A percentile compares a stretch with the other conserved stretches of the same genome.
Evolutionary conservation across 2,113 vertebrate species (phyloP).

Genomic region (Progne subis): DNA sequence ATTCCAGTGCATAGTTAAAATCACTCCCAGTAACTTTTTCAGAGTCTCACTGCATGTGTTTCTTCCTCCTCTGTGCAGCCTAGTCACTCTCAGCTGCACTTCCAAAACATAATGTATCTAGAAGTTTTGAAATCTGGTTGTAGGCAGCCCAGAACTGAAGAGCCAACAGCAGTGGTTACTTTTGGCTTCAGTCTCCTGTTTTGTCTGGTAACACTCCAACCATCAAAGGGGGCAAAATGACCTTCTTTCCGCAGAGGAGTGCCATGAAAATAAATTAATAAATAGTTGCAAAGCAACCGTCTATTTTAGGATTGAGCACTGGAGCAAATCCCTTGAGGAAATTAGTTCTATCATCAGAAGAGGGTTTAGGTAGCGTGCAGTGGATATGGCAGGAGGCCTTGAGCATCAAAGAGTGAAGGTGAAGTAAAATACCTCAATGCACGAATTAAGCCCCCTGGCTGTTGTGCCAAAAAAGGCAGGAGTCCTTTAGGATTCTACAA

Average conservation of each 20-base stretch:
- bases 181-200: neutral
- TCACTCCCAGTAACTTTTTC: neutral
- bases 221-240: neutral
- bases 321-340: constrained; percentile 15
- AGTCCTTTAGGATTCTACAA: neutral
- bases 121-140: neutral
- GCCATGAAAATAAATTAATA: neutral
- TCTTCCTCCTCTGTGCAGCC: neutral
- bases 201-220: neutral
- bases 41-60: neutral
- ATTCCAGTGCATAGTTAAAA: neutral
- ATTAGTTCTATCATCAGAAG: constrained; percentile 20
- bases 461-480: fast-evolving
- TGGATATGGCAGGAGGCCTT: neutral
- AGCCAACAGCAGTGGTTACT: neutral
- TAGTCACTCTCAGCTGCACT: neutral
- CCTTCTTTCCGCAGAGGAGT: neutral
- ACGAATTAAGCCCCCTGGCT: neutral
- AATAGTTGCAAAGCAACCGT: neutral
- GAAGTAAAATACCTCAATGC: neutral
- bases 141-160: neutral
- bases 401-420: neutral
- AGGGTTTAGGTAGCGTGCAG: neutral
- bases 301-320: neutral
- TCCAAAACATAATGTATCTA: neutral